Base-by-base conservation (phyloP, 53 echinoderm and acorn worm species). In the Echinometra lucunter region DNA sequence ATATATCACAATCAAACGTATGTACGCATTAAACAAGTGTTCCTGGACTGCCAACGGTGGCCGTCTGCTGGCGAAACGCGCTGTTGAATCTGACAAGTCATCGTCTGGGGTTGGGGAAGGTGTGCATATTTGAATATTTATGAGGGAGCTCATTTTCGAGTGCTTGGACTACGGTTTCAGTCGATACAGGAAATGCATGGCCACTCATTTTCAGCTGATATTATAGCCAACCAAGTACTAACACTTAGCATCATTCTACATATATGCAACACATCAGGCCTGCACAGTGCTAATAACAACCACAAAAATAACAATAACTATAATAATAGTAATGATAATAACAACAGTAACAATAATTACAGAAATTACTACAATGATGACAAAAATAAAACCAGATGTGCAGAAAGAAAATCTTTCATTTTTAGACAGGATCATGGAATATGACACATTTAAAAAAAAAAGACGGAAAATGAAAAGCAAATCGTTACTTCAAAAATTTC, bases 41-140 rank as follows among this genome's bases (percentile, higher is more conserved):
- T 58, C 37, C 42, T 60, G 8, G 63, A 90, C 38, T 17, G 88
- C 28, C 37, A 56, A 56, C 55, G 15, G 30, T 88, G 55, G 28
- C n/a, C 27, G 49, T 13, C n/a, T 88, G 88, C 37, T 89, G 37
- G 35, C 38, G 8, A 90, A 90, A 60, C 21, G 13, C 63, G 11
- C 58, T 90, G 90, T 90, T 90, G 69, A 70, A 70, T 91, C 44
- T 91, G n/a, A 27, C 72, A 90, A 66, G 66, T 60, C 37, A 45
- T 25, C 32, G 91, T 69, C n/a, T 66, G 32, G 40, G 45, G 44
- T 66, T 45, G 42, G 44, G 91, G 13, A 91, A 66, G 69, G 91
- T 67, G 69, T 45, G 42, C 91, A 66, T 67, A 91, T 91, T 44
- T 91, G 44, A 91, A 91, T 91, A 91, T 91, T 91, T 30, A 85